Conservation (phyloP, 2,113 vertebrate genomes). For the Mus pahari region DNA sequence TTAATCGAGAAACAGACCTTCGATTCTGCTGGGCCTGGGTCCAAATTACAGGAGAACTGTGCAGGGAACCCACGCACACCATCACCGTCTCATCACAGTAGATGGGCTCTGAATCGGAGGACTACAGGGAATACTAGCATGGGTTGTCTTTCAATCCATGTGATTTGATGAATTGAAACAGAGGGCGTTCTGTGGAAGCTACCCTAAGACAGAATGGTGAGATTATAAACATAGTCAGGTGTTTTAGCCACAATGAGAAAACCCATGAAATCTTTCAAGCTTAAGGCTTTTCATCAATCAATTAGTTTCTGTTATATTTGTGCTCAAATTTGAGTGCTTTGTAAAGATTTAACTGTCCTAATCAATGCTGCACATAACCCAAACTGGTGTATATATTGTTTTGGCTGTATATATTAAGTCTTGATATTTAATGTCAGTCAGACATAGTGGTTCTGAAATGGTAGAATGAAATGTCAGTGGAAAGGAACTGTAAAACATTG, state of each 20-base stretch:
- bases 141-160: conserved; percentile 32
- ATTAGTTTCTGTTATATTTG: conserved; percentile 32
- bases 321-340: conserved; percentile 30
- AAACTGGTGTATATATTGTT: background rate
- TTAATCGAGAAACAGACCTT: background rate
- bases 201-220: background rate
- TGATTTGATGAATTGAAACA: conserved; percentile 62
- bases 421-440: conserved; percentile 18
- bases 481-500: background rate
- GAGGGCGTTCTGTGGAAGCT: background rate
- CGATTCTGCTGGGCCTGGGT: background rate
- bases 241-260: background rate
- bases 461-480: background rate
- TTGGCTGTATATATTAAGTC: background rate
- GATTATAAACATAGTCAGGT: background rate
- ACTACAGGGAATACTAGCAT: background rate
- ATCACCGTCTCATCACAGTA: background rate
- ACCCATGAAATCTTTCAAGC: background rate
- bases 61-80: background rate
- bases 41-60: conserved; percentile 53
- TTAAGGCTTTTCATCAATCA: conserved; percentile 43
- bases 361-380: background rate
- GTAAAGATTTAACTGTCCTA: background rate
- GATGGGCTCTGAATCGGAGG: background rate
- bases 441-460: background rate